These are phyloP conservation scores for Phortica okadai DNA, from an alignment of 2,888 invertebrate species.

Conservation along the genomic window DNA sequence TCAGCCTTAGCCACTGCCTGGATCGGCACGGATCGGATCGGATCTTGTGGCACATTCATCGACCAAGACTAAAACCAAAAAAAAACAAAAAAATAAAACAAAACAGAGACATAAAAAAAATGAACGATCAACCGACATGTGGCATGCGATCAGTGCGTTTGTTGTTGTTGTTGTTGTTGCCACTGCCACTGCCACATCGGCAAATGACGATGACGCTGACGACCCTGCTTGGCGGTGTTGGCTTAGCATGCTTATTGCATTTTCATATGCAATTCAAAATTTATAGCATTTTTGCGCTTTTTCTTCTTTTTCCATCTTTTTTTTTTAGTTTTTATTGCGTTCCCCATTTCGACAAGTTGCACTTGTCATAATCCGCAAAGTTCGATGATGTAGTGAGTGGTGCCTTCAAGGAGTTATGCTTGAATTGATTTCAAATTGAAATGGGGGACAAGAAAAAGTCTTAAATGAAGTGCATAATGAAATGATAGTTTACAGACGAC, in stretches of 20 bases:
- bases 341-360: background rate
- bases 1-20: background rate
- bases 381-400: too few species aligned
- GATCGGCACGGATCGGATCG: too few species aligned
- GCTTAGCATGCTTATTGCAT: constrained; percentile 50
- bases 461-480: too few species aligned
- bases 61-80: background rate
- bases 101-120: background rate
- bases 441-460: too few species aligned
- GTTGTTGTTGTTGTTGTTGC: background rate
- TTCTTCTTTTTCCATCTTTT: constrained; percentile 17
- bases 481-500: too few species aligned
- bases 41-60: constrained; percentile 1
- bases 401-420: too few species aligned
- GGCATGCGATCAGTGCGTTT: constrained; percentile 16
- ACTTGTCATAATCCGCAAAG: too few species aligned
- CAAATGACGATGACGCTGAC: background rate
- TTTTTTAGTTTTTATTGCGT: background rate
- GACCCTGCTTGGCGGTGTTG: background rate
- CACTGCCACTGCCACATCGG: background rate
- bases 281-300: constrained; percentile 32
- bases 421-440: too few species aligned
- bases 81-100: background rate
- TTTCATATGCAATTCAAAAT: constrained; percentile 57
- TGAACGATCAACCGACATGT: constrained; percentile 4